A percentile compares a stretch with the other conserved stretches of the same genome.
Conservation (phyloP, 2,113 vertebrate genomes). For the Aegithalos caudatus region DNA sequence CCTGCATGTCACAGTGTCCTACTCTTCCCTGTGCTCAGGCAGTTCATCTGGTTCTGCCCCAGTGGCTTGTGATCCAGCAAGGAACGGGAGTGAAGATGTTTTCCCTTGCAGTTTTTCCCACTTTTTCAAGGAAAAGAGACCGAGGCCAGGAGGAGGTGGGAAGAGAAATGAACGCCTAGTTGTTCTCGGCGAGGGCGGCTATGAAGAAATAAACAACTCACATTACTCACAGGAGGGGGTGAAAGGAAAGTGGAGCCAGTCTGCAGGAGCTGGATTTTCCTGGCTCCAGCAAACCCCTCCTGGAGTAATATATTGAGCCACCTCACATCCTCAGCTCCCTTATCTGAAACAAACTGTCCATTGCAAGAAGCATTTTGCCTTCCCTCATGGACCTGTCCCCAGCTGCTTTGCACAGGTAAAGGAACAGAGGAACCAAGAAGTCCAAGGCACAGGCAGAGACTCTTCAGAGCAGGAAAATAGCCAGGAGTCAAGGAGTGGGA, state of each 20-base stretch:
- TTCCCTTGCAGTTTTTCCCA: neutral
- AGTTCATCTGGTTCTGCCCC: neutral
- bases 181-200: conserved; percentile 7
- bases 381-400: fast-evolving
- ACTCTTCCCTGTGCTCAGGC: neutral
- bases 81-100: neutral
- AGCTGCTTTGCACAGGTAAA: neutral
- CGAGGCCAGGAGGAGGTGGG: neutral
- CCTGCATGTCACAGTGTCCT: neutral
- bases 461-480: neutral
- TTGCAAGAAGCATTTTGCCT: neutral
- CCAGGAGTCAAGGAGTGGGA: neutral
- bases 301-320: neutral
- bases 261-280: conserved; percentile 30
- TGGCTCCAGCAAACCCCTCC: neutral
- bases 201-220: conserved; percentile 53
- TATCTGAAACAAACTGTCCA: neutral
- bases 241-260: conserved; percentile 29
- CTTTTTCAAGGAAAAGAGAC: neutral
- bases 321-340: neutral
- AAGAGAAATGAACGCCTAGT: conserved; percentile 3
- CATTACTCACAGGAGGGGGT: conserved; percentile 33
- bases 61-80: neutral
- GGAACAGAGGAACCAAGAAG: neutral
- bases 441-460: neutral